phyloP scores from a whole-genome alignment of 1,140 invertebrate genomes.

The Lasioglossum albipes region DNA sequence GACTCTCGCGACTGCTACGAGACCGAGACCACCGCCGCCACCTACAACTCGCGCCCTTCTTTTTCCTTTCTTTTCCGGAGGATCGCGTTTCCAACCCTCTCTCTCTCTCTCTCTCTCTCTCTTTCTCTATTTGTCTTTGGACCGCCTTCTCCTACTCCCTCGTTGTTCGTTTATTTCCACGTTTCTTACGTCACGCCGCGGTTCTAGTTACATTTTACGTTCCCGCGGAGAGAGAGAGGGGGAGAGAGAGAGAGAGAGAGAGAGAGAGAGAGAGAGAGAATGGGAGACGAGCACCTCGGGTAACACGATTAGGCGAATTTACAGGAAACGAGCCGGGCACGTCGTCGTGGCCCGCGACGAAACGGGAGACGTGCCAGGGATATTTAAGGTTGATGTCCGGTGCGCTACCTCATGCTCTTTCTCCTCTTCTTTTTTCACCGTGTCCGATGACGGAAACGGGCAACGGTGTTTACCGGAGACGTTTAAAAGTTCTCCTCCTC shows the following conservation, averaged over 20 bases:
- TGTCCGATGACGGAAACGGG: too few species aligned
- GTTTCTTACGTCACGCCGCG: conserved; percentile 47
- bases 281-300: conserved; percentile 35
- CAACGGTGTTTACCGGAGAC: too few species aligned
- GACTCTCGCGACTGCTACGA: conserved; percentile 74
- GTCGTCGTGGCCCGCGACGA: background rate
- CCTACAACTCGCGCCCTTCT: conserved; percentile 45
- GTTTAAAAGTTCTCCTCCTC: background rate
- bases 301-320: conserved; percentile 61
- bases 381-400: conserved; percentile 17
- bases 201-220: conserved; percentile 65
- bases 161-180: conserved; percentile 50
- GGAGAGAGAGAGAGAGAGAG: too few species aligned
- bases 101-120: background rate
- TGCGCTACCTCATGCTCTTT: too few species aligned
- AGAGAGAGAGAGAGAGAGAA: too few species aligned
- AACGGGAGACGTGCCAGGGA: background rate
- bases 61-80: conserved; percentile 8
- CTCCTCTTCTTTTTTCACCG: background rate
- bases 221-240: background rate
- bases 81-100: background rate
- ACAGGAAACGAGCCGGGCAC: conserved; percentile 23
- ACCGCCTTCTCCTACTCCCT: background rate
- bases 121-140: background rate
- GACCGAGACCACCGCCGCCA: conserved; percentile 69